These are phyloP conservation scores for Vollenhovia emeryi DNA, from an alignment of 1,140 invertebrate species.

Conservation along the genomic window DNA sequence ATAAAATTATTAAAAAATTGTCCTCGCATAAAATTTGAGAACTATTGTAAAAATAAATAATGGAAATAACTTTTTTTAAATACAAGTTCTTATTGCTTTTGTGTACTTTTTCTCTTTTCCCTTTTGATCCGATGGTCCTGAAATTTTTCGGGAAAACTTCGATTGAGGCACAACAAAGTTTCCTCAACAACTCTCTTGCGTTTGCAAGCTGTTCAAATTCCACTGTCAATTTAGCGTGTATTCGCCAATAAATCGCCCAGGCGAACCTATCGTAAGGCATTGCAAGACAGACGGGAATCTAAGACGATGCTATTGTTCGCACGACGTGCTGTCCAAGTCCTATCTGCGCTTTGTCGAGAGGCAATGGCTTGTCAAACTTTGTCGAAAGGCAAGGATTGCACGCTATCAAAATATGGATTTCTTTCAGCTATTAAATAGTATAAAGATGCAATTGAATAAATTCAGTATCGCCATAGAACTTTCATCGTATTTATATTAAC, in stretches of 20 bases:
- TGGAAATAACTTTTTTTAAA: background rate
- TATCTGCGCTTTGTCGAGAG: background rate
- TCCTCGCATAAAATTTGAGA: background rate
- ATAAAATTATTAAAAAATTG: background rate
- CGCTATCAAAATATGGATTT: background rate
- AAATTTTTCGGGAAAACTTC: background rate
- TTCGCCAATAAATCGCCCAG: slow-evolving; percentile 34
- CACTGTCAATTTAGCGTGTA: slow-evolving; percentile 32
- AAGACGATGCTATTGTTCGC: slow-evolving; percentile 43
- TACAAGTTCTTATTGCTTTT: background rate
- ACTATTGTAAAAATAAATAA: background rate
- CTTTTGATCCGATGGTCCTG: background rate
- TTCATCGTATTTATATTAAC: background rate
- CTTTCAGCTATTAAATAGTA: background rate
- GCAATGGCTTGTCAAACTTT: slow-evolving; percentile 30
- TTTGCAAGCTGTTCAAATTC: slow-evolving; percentile 22
- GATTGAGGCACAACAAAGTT: slow-evolving; percentile 9
- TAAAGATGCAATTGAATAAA: background rate
- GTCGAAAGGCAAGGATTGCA: background rate
- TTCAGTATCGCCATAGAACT: background rate
- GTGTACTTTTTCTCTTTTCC: background rate
- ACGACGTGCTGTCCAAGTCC: slow-evolving; percentile 28
- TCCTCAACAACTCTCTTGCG: background rate
- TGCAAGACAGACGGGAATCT: background rate
- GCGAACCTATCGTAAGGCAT: slow-evolving; percentile 4